Evolutionary conservation across 2,113 vertebrate species (phyloP).

Genomic region (Dromiciops gliroides): DNA sequence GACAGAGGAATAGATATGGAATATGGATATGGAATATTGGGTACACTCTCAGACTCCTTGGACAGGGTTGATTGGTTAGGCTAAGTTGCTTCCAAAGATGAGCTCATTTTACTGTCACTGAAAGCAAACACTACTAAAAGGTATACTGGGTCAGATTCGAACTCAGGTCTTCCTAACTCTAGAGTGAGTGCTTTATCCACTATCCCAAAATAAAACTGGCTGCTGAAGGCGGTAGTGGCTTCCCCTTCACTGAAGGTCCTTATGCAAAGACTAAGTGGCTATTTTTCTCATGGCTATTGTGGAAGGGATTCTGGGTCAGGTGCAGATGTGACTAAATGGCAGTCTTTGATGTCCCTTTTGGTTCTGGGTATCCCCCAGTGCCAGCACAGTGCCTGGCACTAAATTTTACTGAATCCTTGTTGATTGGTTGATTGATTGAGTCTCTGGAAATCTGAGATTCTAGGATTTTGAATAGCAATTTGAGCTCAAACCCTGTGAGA

Average conservation of each 20-base stretch:
- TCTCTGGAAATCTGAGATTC: neutral
- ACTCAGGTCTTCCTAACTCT: neutral
- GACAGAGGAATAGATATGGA: neutral
- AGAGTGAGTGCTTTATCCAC: neutral
- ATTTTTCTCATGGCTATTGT: neutral
- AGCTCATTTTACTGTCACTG: neutral
- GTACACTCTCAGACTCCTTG: neutral
- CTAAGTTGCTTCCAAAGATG: neutral
- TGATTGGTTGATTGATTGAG: neutral
- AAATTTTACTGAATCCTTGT: neutral
- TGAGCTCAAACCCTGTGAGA: constrained; percentile 47
- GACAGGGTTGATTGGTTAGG: neutral
- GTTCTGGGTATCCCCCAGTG: neutral
- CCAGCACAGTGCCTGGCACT: no score
- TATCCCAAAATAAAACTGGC: neutral
- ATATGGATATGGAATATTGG: neutral
- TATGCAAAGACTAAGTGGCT: neutral
- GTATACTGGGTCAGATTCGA: neutral
- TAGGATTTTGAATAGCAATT: constrained; percentile 43
- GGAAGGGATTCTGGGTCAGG: neutral
- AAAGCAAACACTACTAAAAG: neutral
- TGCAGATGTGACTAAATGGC: neutral
- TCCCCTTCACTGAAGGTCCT: neutral
- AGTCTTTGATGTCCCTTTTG: neutral
- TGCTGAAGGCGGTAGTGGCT: neutral